Conservation (phyloP, 2,113 vertebrate species). For the Varanus komodoensis region DNA sequence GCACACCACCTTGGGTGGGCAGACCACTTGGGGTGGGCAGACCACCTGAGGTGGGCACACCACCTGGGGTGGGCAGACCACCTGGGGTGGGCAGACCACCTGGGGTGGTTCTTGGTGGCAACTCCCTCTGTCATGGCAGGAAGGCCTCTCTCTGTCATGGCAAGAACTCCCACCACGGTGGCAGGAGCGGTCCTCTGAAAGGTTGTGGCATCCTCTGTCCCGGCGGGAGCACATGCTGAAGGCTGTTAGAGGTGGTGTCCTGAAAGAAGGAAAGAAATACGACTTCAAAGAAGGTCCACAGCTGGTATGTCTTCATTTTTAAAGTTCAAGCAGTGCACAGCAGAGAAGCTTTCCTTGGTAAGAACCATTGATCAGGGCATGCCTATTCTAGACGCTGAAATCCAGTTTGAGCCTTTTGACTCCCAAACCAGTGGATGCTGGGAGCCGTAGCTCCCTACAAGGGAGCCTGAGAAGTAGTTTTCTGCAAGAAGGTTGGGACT, state of each 20-base stretch:
- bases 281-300: not conserved
- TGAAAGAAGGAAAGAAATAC: not conserved
- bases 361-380: no score
- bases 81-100: not conserved
- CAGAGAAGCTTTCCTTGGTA: not conserved
- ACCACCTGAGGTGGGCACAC: not conserved
- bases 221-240: slow-evolving; percentile 13
- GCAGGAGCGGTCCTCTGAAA: not conserved
- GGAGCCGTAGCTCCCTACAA: no score
- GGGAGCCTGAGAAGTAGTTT: no score
- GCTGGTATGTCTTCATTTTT: not conserved
- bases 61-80: no score
- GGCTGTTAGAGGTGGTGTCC: not conserved
- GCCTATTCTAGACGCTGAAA: no score
- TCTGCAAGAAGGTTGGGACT: not conserved
- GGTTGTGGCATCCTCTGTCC: not conserved
- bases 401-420: not conserved
- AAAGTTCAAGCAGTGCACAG: not conserved
- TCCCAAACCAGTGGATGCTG: no score
- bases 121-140: not conserved
- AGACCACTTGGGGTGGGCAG: not conserved
- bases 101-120: not conserved
- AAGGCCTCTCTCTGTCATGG: no score
- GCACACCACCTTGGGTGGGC: not conserved
- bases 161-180: not conserved